Evolutionary conservation across 1,140 invertebrate genomes (phyloP).

Genomic region (Batillaria attramentaria): DNA sequence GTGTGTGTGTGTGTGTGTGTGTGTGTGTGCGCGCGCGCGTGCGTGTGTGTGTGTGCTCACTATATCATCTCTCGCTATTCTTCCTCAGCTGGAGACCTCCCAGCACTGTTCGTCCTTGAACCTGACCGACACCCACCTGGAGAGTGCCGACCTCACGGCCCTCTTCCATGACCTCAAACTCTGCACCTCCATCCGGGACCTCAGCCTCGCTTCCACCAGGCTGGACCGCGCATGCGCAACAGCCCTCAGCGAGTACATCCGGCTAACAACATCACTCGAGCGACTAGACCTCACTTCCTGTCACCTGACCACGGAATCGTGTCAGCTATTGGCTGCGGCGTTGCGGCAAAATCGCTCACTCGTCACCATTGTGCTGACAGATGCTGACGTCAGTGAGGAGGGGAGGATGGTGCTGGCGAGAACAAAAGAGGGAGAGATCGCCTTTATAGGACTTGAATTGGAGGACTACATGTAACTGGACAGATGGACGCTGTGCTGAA

Average conservation of each 20-base stretch:
- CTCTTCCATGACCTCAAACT: conserved; percentile 57
- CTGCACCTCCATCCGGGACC: conserved; percentile 44
- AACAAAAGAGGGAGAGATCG: conserved; percentile 12
- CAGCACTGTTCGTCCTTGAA: conserved; percentile 43
- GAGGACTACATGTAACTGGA: no score
- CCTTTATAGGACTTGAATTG: not conserved
- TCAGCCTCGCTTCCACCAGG: conserved; percentile 48
- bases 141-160: conserved; percentile 53
- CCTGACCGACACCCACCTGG: conserved; percentile 50
- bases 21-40: no score
- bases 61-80: not conserved
- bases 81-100: conserved; percentile 48
- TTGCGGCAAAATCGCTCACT: conserved; percentile 51
- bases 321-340: conserved; percentile 42
- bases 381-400: conserved; percentile 49
- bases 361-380: conserved; percentile 45
- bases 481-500: not conserved
- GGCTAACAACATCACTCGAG: conserved; percentile 54
- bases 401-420: conserved; percentile 38
- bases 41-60: no score
- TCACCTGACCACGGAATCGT: conserved; percentile 54
- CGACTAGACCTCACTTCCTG: conserved; percentile 56
- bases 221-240: conserved; percentile 51
- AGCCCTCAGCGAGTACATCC: conserved; percentile 56
- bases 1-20: not conserved